Evolutionary conservation across 2,888 invertebrate genomes (phyloP), one percentile per base, ranked within the genome.

Genomic region (Nasonia oneida): DNA sequence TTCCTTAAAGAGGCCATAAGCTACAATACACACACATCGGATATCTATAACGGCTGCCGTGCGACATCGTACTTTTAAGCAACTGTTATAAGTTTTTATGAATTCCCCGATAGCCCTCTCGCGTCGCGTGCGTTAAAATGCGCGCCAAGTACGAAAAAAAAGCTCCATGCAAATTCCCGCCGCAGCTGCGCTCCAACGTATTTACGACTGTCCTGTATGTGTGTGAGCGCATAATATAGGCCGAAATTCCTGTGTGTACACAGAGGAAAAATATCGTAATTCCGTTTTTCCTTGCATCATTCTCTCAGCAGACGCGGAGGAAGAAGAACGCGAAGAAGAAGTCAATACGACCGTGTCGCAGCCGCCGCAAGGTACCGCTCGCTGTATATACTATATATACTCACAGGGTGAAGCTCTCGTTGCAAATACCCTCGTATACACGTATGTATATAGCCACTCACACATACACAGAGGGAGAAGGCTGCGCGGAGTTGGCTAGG

Each of bases 41-140:
- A 29, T 70, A 70, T 29, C 29, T 29, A 29, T 76, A 70, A 75
- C 70, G 67, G 33, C 14, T 74, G 10, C 67, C n/a, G 57, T 61
- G 29, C 29, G 80, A 81, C 80, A 70, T 67, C 70, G 53, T 70
- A 42, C 29, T 57, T 70, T 77, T 77, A 71, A 64, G 64, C 39
- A 74, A 81, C 47, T 71, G 67, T 76, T 81, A 29, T 29, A 80
- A 79, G 57, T 76, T 85, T 85, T 81, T 76, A 85, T 64, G 81
- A 47, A 71, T 85, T 77, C 37, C 18, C 61, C 70, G 33, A 81
- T 64, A 81, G 75, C 71, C 50, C 1, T 75, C 64, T 64, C 74
- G 71, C 70, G 75, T 76, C 74, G 71, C 70, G 75, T 76, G 70
- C 81, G 81, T 81, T 84, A 80, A 81, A 84, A 81, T 61, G n/a